Evolutionary conservation across 2,888 invertebrate species (phyloP).

Genomic region (Pinctada fucata): DNA sequence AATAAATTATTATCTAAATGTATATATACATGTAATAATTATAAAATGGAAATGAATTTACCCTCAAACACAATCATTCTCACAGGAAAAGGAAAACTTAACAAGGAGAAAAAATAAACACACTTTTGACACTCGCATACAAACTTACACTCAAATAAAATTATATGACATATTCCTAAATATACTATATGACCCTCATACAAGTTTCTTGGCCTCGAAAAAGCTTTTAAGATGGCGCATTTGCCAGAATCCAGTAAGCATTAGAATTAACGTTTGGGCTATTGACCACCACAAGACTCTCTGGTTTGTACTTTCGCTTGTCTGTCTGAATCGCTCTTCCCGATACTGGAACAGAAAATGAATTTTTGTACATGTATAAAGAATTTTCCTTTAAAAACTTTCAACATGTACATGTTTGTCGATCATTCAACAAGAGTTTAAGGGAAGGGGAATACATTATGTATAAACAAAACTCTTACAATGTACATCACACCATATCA

Average conservation of each 20-base stretch:
- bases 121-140: neutral
- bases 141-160: neutral
- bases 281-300: slow-evolving; percentile 93
- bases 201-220: slow-evolving; percentile 98
- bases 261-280: slow-evolving; percentile 91
- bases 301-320: slow-evolving; percentile 96
- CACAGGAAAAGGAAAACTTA: neutral
- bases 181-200: slow-evolving; percentile 50
- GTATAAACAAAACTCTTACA: neutral
- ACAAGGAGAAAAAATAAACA: neutral
- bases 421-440: neutral
- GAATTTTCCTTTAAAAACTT: too few species aligned
- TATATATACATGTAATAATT: too few species aligned
- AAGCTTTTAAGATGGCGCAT: slow-evolving; percentile 99
- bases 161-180: slow-evolving; percentile 1
- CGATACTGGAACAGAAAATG: slow-evolving; percentile 85
- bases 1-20: too few species aligned
- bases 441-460: neutral
- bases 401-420: too few species aligned
- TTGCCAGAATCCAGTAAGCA: slow-evolving; percentile 98
- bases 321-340: slow-evolving; percentile 97
- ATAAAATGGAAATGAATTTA: too few species aligned
- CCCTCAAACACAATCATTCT: neutral
- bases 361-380: neutral
- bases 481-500: neutral